Conservation (phyloP, 2,113 vertebrate genomes). For the Pachycephala philippinensis region DNA sequence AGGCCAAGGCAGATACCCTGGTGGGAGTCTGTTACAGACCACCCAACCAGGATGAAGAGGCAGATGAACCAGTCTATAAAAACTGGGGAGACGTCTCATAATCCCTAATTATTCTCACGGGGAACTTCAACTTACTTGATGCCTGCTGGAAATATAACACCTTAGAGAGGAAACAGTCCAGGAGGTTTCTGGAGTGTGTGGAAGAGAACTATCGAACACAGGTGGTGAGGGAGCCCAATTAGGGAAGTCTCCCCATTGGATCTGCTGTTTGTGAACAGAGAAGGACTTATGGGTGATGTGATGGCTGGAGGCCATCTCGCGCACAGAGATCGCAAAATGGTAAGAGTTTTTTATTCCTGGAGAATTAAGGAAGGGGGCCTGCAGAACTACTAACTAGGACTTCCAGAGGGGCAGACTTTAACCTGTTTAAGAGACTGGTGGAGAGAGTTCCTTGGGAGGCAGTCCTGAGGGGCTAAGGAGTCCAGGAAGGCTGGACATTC, state of each 20-base stretch:
- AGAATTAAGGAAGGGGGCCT: neutral
- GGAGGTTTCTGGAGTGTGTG: neutral
- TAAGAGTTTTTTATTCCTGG: neutral
- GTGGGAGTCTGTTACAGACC: neutral
- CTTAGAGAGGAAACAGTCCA: neutral
- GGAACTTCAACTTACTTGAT: neutral
- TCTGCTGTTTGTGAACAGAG: neutral
- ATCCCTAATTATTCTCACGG: neutral
- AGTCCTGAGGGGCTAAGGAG: neutral
- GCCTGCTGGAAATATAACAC: neutral
- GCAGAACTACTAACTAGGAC: neutral
- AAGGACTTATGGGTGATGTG: neutral
- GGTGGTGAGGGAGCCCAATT: neutral
- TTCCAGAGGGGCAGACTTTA: neutral
- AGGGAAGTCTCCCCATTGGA: neutral
- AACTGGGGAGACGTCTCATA: neutral
- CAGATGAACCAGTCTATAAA: neutral
- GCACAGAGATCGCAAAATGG: neutral
- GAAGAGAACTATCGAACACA: neutral
- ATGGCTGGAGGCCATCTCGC: neutral
- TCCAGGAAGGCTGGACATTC: neutral
- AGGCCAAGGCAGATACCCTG: neutral
- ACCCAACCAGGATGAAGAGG: neutral
- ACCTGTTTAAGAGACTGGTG: neutral
- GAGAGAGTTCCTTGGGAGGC: neutral